A percentile compares a stretch with the other conserved stretches of the same genome.
These are phyloP conservation scores for Chlamydotis undulata DNA, from an alignment of 2,113 vertebrate genomes.

Conservation along the genomic window DNA sequence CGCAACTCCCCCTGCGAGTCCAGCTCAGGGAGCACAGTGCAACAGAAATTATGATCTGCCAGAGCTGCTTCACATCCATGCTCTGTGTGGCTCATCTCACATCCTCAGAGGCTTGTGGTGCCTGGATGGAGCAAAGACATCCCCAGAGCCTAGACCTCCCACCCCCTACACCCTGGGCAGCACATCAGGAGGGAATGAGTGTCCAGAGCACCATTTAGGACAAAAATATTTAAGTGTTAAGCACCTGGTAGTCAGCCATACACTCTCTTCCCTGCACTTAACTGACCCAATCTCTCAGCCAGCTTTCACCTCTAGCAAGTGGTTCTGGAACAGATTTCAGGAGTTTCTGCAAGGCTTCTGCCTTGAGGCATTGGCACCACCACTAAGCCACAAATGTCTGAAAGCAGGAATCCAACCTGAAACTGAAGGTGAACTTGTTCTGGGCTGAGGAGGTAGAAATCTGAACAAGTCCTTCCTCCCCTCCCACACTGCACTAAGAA, in stretches of 20 bases:
- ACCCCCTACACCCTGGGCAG: not conserved
- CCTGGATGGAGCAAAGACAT: not conserved
- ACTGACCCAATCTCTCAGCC: not conserved
- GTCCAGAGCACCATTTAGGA: not conserved
- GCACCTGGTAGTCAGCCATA: not conserved
- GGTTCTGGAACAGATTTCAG: not conserved
- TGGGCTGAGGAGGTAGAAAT: not conserved
- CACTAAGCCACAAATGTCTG: not conserved
- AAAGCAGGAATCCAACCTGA: not conserved
- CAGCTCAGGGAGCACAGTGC: not conserved
- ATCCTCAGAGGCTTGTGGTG: not conserved
- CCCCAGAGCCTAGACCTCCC: not conserved
- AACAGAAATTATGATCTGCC: not conserved
- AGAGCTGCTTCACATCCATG: not conserved
- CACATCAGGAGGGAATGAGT: not conserved
- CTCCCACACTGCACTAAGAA: not conserved
- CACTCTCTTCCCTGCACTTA: not conserved
- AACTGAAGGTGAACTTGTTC: not conserved
- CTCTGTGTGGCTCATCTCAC: not conserved
- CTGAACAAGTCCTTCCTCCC: not conserved
- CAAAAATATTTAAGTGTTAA: accelerated
- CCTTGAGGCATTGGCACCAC: not conserved
- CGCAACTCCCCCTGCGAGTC: not conserved
- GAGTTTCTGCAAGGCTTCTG: not conserved
- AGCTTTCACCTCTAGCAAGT: not conserved